These are phyloP conservation scores for Physella acuta DNA, from an alignment of 1,140 invertebrate species.

Conservation along the genomic window DNA sequence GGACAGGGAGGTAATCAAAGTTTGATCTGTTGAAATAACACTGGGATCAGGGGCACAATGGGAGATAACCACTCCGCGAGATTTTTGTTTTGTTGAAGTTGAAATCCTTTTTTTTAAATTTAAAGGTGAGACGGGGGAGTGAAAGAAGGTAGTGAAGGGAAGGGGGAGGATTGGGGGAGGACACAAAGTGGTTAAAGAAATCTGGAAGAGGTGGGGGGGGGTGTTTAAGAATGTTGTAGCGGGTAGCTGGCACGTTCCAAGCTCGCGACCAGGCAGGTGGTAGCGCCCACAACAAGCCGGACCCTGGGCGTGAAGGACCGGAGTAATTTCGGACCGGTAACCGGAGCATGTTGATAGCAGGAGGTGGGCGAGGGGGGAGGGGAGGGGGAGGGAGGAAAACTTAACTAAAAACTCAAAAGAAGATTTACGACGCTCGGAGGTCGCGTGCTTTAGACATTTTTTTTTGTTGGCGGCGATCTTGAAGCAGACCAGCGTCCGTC, in stretches of 20 bases:
- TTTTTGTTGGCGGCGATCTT: background rate
- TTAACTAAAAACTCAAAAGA: no score
- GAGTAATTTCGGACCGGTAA: background rate
- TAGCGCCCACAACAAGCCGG: background rate
- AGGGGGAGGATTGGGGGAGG: background rate
- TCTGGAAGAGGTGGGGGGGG: background rate
- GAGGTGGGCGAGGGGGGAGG: background rate
- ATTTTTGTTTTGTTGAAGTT: no score
- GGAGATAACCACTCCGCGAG: no score
- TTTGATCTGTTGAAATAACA: background rate
- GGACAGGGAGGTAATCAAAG: no score
- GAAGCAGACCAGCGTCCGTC: background rate
- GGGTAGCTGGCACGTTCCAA: background rate
- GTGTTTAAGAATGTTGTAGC: slow-evolving; percentile 3
- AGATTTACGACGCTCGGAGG: background rate
- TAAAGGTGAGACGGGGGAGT: background rate
- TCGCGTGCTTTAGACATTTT: background rate
- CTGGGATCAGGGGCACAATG: background rate
- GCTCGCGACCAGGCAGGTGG: background rate
- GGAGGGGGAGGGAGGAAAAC: no score
- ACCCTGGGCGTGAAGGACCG: background rate
- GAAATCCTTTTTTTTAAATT: no score
- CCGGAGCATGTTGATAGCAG: background rate
- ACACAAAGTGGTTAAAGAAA: background rate
- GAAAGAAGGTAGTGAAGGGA: background rate